Conservation (phyloP, 1,140 invertebrate species). For the Rhizoglyphus robini region DNA sequence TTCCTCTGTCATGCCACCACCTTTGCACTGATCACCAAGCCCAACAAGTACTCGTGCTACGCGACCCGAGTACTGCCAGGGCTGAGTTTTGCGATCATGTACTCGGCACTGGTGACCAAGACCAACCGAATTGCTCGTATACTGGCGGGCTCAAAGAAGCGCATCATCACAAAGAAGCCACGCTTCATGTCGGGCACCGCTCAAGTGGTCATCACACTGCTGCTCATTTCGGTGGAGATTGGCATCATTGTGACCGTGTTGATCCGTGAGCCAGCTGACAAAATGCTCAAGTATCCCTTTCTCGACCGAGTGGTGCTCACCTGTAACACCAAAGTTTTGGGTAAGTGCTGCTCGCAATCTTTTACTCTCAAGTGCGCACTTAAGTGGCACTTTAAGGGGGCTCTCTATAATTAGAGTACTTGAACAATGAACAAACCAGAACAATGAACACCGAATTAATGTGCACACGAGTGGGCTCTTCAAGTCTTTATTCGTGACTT, state of each 20-base stretch:
- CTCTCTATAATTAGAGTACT: too few species aligned
- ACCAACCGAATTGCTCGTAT: slow-evolving; percentile 73
- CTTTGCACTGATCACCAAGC: slow-evolving; percentile 57
- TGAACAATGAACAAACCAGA: neutral
- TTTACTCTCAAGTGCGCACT: neutral
- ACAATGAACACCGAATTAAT: neutral
- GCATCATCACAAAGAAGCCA: slow-evolving; percentile 61
- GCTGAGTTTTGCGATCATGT: slow-evolving; percentile 66
- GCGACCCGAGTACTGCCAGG: slow-evolving; percentile 54
- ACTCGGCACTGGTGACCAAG: slow-evolving; percentile 65
- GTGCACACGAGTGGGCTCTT: too few species aligned
- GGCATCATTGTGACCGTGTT: slow-evolving; percentile 53
- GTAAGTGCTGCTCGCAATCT: slow-evolving; percentile 35
- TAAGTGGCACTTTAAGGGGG: too few species aligned
- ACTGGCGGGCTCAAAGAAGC: slow-evolving; percentile 62
- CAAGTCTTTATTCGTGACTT: too few species aligned
- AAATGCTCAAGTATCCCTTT: slow-evolving; percentile 43
- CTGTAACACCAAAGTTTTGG: slow-evolving; percentile 49
- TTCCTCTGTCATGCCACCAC: slow-evolving; percentile 41
- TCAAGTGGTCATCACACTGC: slow-evolving; percentile 49
- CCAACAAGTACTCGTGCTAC: slow-evolving; percentile 49
- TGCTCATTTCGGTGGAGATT: slow-evolving; percentile 54
- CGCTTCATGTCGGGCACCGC: slow-evolving; percentile 46
- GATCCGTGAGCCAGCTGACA: slow-evolving; percentile 50
- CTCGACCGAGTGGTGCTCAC: slow-evolving; percentile 44